Percentiles rank a stretch among this genome's conserved stretches.
phyloP scores from a whole-genome alignment of 2,888 invertebrate species.

The Drosophila mulleri region DNA sequence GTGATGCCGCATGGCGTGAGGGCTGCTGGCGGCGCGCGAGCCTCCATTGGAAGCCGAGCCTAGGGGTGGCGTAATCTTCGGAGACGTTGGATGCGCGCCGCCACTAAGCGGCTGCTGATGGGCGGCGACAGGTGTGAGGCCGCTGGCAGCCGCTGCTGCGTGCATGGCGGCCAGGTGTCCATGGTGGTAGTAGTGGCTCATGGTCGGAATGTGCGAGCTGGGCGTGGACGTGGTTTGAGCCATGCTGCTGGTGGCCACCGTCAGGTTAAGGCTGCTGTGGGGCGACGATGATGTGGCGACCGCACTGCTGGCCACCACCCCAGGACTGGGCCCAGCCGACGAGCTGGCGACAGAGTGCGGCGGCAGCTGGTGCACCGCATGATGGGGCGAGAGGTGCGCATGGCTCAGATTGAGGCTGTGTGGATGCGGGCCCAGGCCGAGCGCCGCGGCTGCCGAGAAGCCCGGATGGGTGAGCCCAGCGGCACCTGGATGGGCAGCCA shows the following conservation, averaged over 20 bases:
- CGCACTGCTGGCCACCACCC: constrained; percentile 46
- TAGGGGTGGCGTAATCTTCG: constrained; percentile 76
- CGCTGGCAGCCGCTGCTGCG: constrained; percentile 74
- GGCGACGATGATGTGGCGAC: constrained; percentile 70
- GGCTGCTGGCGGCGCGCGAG: constrained; percentile 80
- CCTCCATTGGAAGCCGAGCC: constrained; percentile 72
- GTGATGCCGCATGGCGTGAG: constrained; percentile 81
- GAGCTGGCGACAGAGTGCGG: constrained; percentile 74
- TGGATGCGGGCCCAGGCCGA: constrained; percentile 82
- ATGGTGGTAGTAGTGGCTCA: constrained; percentile 82
- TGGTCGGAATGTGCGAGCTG: constrained; percentile 82
- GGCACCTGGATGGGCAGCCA: constrained; percentile 77
- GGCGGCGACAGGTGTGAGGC: constrained; percentile 76
- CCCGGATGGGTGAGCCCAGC: constrained; percentile 82
- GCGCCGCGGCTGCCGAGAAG: constrained; percentile 81
- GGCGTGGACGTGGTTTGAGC: constrained; percentile 69
- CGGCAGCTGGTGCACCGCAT: constrained; percentile 82
- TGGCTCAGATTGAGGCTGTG: constrained; percentile 82
- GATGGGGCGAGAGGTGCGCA: constrained; percentile 83
- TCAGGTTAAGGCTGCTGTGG: constrained; percentile 79
- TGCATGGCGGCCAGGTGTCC: constrained; percentile 82
- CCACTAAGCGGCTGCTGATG: constrained; percentile 71
- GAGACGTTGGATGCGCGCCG: constrained; percentile 62
- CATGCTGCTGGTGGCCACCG: constrained; percentile 71
- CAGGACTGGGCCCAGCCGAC: constrained; percentile 51